Evolutionary conservation across 2,113 vertebrate genomes (phyloP).

Genomic region (Aldabrachelys gigantea): DNA sequence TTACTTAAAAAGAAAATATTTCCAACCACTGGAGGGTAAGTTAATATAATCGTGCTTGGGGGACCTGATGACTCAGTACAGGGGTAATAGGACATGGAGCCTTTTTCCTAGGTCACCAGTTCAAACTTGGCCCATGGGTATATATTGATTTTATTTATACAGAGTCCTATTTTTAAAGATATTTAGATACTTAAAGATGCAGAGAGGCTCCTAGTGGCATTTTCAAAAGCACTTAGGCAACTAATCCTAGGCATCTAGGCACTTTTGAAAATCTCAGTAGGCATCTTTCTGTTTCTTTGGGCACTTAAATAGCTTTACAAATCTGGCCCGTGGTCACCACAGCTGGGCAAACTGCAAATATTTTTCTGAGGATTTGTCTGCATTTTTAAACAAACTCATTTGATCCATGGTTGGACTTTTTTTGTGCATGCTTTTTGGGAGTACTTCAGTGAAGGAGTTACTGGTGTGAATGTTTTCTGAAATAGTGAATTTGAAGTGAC

Average conservation of each 20-base stretch:
- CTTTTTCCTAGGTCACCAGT: fast-evolving
- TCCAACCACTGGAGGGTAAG: neutral
- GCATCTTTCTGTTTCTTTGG: neutral
- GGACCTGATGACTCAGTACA: neutral
- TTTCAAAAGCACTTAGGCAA: neutral
- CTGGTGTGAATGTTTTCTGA: fast-evolving
- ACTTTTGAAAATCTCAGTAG: neutral
- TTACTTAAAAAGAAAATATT: neutral
- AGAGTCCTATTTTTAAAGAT: fast-evolving
- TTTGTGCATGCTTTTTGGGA: fast-evolving
- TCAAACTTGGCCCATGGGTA: fast-evolving
- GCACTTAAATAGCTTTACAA: fast-evolving
- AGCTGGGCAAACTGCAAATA: no score
- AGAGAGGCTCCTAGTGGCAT: fast-evolving
- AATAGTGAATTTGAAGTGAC: fast-evolving
- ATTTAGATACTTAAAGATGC: neutral
- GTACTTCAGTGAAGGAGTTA: fast-evolving
- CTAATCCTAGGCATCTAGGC: no score
- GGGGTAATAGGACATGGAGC: fast-evolving
- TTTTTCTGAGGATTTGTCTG: fast-evolving
- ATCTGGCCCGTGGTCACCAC: fast-evolving
- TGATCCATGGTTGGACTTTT: fast-evolving
- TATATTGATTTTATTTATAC: neutral
- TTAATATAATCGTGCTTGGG: neutral
- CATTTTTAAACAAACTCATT: fast-evolving